A percentile compares a stretch with the other conserved stretches of the same genome.
Conservation (phyloP, 2,797 vertebrate species). For the Bradypodion ventrale region DNA sequence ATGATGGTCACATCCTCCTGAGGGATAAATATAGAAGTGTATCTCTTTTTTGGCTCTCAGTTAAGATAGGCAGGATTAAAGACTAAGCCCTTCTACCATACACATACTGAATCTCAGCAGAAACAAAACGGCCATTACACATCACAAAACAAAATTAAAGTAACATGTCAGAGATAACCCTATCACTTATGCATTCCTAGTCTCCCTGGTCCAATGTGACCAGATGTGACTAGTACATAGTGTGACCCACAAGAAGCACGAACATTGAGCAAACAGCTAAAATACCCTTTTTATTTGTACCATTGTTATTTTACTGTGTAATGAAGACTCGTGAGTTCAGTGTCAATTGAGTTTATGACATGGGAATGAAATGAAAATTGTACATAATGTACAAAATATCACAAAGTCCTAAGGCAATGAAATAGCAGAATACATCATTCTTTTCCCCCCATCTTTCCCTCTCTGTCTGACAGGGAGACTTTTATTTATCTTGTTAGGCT, state of each 20-base stretch:
- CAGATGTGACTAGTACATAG: no score
- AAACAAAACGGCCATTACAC: not conserved
- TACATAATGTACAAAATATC: slow-evolving; percentile 4
- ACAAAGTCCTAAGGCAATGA: not conserved
- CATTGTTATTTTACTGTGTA: not conserved
- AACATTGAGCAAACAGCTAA: not conserved
- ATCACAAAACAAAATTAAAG: not conserved
- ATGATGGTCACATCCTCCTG: no score
- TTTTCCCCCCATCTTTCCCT: not conserved
- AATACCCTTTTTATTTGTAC: not conserved
- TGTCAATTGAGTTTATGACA: not conserved
- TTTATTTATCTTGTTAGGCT: not conserved
- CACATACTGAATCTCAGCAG: not conserved
- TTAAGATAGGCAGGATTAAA: not conserved
- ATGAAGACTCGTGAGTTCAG: not conserved
- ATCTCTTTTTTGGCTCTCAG: not conserved
- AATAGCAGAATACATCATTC: not conserved
- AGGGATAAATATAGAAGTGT: not conserved
- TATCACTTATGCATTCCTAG: not conserved
- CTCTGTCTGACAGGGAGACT: no score
- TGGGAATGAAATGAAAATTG: not conserved
- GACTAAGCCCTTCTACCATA: no score
- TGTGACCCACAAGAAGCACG: not conserved
- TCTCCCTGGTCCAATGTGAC: not conserved
- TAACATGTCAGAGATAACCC: not conserved